Percentiles rank a stretch among this genome's conserved stretches.
Conservation (phyloP, 2,797 vertebrate species). For the Astyanax mexicanus region DNA sequence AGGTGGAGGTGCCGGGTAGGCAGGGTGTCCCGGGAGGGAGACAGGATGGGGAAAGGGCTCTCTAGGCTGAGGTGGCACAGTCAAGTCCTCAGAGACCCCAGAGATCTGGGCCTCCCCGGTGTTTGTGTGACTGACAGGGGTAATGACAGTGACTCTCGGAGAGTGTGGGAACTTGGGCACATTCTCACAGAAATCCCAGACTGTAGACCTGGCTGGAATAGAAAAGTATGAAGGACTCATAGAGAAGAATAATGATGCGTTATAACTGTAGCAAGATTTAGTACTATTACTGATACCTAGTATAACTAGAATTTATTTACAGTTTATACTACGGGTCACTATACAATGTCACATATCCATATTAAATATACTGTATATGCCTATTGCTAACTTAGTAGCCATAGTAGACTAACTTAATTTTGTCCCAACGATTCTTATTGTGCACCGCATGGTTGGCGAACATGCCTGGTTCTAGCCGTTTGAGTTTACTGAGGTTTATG, state of each 20-base stretch:
- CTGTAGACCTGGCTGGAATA: slow-evolving; percentile 17
- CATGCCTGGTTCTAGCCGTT: too few relatives aligned
- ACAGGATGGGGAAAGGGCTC: slow-evolving; percentile 20
- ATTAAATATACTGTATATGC: too few relatives aligned
- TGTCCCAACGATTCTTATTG: too few relatives aligned
- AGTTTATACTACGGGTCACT: too few relatives aligned
- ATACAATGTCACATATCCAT: too few relatives aligned
- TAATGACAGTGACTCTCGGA: slow-evolving; percentile 58
- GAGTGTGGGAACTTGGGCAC: slow-evolving; percentile 72
- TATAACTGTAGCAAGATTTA: background rate
- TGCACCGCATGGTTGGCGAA: too few relatives aligned
- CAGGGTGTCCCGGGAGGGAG: slow-evolving; percentile 59
- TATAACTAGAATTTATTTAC: too few relatives aligned
- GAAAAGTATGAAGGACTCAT: background rate
- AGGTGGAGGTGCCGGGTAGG: slow-evolving; percentile 50
- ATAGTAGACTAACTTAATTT: too few relatives aligned
- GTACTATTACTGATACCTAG: too few relatives aligned
- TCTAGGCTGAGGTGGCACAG: slow-evolving; percentile 43
- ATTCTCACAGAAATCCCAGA: slow-evolving; percentile 47
- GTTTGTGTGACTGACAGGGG: slow-evolving; percentile 65
- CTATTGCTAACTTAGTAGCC: too few relatives aligned
- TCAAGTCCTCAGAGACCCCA: slow-evolving; percentile 34
- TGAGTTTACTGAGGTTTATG: too few relatives aligned
- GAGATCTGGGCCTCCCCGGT: slow-evolving; percentile 57
- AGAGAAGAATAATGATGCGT: background rate